phyloP scores from a whole-genome alignment of 2,797 vertebrate species.

The Sebastolobus altivelis region DNA sequence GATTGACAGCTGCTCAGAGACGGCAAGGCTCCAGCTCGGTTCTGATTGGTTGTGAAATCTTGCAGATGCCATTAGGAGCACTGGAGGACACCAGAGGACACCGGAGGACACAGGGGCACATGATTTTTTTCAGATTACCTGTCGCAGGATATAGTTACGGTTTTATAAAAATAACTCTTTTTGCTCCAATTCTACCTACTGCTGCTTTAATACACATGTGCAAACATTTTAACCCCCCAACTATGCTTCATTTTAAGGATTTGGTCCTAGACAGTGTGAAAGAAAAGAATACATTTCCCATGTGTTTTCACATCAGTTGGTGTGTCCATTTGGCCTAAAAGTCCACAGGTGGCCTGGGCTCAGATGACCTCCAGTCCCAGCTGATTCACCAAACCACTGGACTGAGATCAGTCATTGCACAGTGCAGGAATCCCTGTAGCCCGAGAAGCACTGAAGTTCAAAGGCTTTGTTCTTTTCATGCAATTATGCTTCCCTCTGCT shows the following conservation, averaged over 20 bases:
- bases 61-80: too few relatives aligned
- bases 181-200: too few relatives aligned
- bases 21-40: too few relatives aligned
- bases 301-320: not conserved
- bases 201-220: not conserved
- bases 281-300: fast-evolving
- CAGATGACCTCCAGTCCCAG: not conserved
- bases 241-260: not conserved
- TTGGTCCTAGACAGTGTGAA: not conserved
- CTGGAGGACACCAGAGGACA: too few relatives aligned
- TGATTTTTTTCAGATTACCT: too few relatives aligned
- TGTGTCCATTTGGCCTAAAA: not conserved
- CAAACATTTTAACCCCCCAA: not conserved
- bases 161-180: too few relatives aligned
- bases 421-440: not conserved
- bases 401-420: not conserved
- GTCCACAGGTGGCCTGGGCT: not conserved
- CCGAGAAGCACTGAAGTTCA: not conserved
- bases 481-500: conserved; percentile 47
- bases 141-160: too few relatives aligned
- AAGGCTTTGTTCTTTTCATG: not conserved
- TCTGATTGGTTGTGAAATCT: too few relatives aligned
- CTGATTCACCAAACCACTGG: conserved; percentile 14
- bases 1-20: too few relatives aligned
- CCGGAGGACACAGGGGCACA: too few relatives aligned